A percentile compares a stretch with the other conserved stretches of the same genome.
Conservation (phyloP, 2,888 invertebrate species). For the Incurvaria masculella region DNA sequence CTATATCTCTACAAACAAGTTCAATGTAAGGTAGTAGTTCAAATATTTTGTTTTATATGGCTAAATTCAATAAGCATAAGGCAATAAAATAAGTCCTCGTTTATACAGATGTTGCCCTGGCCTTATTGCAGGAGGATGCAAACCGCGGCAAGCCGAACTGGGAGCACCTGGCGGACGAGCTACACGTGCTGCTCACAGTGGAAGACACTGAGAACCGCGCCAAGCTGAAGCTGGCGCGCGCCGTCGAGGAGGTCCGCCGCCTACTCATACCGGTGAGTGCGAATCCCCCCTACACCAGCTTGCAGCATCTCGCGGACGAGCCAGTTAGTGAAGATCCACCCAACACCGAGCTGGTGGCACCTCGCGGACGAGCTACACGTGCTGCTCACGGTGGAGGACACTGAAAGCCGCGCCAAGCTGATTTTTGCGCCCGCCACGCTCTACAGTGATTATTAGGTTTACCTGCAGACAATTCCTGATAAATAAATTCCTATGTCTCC, state of each 20-base stretch:
- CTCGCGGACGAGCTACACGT: constrained; percentile 98
- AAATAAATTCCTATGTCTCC: no score
- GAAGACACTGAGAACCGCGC: constrained; percentile 98
- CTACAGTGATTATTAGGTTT: no score
- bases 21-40: no score
- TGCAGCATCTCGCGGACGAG: no score
- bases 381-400: constrained; percentile 97
- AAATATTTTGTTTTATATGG: no score
- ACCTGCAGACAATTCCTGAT: no score
- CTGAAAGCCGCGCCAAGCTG: constrained; percentile 92
- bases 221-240: constrained; percentile 89
- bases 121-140: constrained; percentile 83
- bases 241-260: constrained; percentile 97
- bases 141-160: constrained; percentile 99
- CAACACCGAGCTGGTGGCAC: constrained; percentile 99
- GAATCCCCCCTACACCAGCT: no score
- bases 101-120: neutral
- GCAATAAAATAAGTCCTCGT: no score
- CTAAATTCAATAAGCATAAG: no score
- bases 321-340: no score
- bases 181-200: constrained; percentile 97
- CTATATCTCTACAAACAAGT: no score
- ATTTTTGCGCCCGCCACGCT: constrained; percentile 93
- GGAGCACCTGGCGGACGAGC: constrained; percentile 98
- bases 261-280: constrained; percentile 91